Conservation (phyloP, 2,888 invertebrate genomes). For the Tachystola acroxantha region DNA sequence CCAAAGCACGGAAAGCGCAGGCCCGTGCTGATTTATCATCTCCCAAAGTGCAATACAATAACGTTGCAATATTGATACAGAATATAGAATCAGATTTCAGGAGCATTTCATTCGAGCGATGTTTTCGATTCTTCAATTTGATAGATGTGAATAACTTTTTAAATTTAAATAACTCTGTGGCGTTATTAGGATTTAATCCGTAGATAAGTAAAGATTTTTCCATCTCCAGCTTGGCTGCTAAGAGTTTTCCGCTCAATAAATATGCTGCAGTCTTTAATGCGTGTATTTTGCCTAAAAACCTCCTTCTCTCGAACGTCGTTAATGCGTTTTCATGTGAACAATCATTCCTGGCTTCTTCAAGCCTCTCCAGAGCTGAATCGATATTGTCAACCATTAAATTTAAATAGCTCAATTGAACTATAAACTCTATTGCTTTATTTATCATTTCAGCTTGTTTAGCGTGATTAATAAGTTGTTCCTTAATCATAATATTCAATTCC, state of each 20-base stretch:
- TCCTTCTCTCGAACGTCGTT: slow-evolving; percentile 32
- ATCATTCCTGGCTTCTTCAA: slow-evolving; percentile 48
- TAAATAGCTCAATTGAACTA: slow-evolving; percentile 44
- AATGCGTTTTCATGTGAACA: slow-evolving; percentile 28
- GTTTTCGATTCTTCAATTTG: slow-evolving; percentile 36
- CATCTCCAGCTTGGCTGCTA: slow-evolving; percentile 43
- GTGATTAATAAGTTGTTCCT: slow-evolving; percentile 58
- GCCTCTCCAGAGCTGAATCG: slow-evolving; percentile 38
- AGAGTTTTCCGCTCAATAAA: slow-evolving; percentile 36
- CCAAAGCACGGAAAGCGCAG: slow-evolving; percentile 45
- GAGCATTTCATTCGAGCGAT: slow-evolving; percentile 31
- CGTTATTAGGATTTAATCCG: slow-evolving; percentile 42
- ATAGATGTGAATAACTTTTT: slow-evolving; percentile 29
- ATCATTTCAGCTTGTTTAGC: slow-evolving; percentile 60
- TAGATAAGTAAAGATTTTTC: slow-evolving; percentile 51
- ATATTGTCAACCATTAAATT: slow-evolving; percentile 44
- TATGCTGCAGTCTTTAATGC: slow-evolving; percentile 50
- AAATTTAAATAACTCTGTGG: slow-evolving; percentile 38
- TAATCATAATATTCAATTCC: slow-evolving; percentile 52
- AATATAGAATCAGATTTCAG: slow-evolving; percentile 52
- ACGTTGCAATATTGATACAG: slow-evolving; percentile 55
- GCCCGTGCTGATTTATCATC: slow-evolving; percentile 46
- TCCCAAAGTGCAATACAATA: slow-evolving; percentile 46
- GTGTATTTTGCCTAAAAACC: slow-evolving; percentile 52
- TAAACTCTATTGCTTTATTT: slow-evolving; percentile 49